phyloP scores from a whole-genome alignment of 2,888 invertebrate genomes.

The Pseudolycoriella hygida region DNA sequence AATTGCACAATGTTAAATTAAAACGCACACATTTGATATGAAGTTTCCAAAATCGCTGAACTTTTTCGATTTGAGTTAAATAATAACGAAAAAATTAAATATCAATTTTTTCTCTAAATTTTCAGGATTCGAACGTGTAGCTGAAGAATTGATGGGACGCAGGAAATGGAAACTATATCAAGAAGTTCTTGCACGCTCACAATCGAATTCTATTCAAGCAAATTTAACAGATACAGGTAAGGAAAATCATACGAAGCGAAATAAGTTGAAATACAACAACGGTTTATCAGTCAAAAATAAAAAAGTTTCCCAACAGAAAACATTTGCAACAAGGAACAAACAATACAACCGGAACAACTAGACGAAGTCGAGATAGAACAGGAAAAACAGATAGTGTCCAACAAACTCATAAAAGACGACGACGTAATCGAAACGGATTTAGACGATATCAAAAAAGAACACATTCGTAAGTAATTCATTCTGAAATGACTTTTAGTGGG shows the following conservation, averaged over 20 bases:
- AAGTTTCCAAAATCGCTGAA: too few species aligned
- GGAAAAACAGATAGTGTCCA: too few species aligned
- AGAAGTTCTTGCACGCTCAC: conserved; percentile 47
- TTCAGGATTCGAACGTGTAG: conserved; percentile 86
- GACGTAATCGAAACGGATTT: too few species aligned
- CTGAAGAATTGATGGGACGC: conserved; percentile 93
- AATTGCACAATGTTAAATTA: too few species aligned
- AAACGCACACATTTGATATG: too few species aligned
- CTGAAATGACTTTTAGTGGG: too few species aligned
- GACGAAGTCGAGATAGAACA: not conserved
- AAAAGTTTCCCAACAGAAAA: conserved; percentile 7
- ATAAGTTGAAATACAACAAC: too few species aligned
- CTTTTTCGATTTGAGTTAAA: too few species aligned
- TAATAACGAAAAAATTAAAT: too few species aligned
- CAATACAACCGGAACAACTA: conserved; percentile 3
- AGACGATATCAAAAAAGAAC: too few species aligned
- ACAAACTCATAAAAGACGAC: too few species aligned
- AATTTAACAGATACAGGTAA: not conserved
- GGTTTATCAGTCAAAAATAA: not conserved
- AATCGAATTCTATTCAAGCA: conserved; percentile 19
- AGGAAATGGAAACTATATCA: conserved; percentile 91
- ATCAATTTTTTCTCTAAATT: conserved; percentile 17
- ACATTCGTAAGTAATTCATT: too few species aligned
- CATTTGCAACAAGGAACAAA: conserved; percentile 6
- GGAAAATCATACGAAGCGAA: not conserved